Base-by-base conservation (phyloP, 2,888 invertebrate species). In the Tetramorium bicarinatum region DNA sequence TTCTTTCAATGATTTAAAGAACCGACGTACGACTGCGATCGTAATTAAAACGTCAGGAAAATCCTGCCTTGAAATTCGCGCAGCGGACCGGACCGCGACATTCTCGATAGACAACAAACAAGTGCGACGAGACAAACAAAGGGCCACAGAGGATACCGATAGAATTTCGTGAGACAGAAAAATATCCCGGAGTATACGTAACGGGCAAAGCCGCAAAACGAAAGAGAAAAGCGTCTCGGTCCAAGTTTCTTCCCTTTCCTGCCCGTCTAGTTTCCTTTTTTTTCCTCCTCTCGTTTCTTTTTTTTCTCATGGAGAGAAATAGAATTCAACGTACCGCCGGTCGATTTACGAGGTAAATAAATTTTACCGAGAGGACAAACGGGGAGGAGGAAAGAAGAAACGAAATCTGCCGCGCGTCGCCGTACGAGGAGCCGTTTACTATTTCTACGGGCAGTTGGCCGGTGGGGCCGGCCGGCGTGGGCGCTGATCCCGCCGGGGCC, bases 341-440 rank as follows among this genome's bases (percentile, higher is more conserved):
- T 38, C 87, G 88, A 89, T 89, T 89, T 89, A 89, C 88, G 87
- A 88, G 87, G 72, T 89, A 87, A 89, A 89, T 89, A 89, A 89
- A 88, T 89, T 88, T 86, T 72, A 21, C 34, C 80, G 71, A 8
- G 72, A 41, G 41, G n/a, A n/a, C 8, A 18, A 41, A 41, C 8
- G 18, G 25, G 25, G 13, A 4, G 34, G 21, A 18, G 47, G 29
- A 34, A 25, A 18, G 44, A 21, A 72, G 75, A 86, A 87, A 85
- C 79, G 83, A 66, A 83, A 85, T 88, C 75, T 71, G 59, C 79
- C 64, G 52, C 56, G 18, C 41, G 21, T 64, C 41, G 72, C 11
- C n/a, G 25, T 44, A 38, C 54, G 61, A 34, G 74, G 44, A 44
- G 44, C 41, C 44, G 52, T 84, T 66, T 64, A 56, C 72, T 74